phyloP scores from a whole-genome alignment of 2,113 vertebrate genomes.

The Orthonyx spaldingii region DNA sequence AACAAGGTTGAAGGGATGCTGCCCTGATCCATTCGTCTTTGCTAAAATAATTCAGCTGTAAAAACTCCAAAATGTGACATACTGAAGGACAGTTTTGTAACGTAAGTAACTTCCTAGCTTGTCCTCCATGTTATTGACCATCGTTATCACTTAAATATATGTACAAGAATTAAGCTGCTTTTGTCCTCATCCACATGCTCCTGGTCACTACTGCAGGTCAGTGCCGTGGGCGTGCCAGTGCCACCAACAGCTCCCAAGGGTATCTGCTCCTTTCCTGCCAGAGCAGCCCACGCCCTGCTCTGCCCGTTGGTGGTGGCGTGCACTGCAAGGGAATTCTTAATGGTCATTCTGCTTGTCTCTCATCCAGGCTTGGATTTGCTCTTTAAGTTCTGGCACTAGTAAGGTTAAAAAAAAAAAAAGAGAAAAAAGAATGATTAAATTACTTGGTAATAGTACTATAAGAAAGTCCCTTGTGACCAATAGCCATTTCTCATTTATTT shows the following conservation, averaged over 20 bases:
- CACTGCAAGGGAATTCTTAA: conserved; percentile 38
- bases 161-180: conserved; percentile 73
- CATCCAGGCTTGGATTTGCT: conserved; percentile 97
- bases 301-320: background rate
- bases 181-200: conserved; percentile 6
- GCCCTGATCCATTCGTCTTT: conserved; percentile 64
- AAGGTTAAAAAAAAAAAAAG: background rate
- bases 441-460: background rate
- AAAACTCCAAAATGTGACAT: conserved; percentile 62
- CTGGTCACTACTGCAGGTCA: background rate
- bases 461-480: background rate
- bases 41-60: conserved; percentile 59
- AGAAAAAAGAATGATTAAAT: background rate
- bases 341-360: conserved; percentile 90
- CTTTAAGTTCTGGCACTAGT: conserved; percentile 93
- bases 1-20: conserved; percentile 59
- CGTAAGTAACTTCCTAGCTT: conserved; percentile 50
- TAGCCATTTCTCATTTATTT: background rate
- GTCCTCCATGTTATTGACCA: conserved; percentile 66
- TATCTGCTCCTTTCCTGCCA: background rate
- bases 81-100: conserved; percentile 58
- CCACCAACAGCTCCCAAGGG: background rate
- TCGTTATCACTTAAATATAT: conserved; percentile 79
- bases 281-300: background rate
- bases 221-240: background rate